Evolutionary conservation across 2,113 vertebrate genomes (phyloP).

Genomic region (Oenanthe oenanthe): DNA sequence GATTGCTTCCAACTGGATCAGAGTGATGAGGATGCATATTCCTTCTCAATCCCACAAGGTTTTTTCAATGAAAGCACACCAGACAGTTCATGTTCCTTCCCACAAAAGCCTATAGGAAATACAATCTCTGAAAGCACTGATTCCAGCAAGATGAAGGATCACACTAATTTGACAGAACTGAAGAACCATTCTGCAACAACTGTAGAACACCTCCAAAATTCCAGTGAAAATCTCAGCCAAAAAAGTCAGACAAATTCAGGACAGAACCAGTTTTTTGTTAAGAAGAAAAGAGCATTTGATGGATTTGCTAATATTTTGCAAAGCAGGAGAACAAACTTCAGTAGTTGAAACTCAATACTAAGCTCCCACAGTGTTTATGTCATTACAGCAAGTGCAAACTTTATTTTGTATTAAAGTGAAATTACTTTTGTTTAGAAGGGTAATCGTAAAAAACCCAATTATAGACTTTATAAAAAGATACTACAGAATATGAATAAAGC

Average conservation of each 20-base stretch:
- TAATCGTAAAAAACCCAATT: background rate
- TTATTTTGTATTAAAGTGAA: background rate
- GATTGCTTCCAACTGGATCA: background rate
- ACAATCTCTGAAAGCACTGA: background rate
- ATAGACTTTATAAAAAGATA: background rate
- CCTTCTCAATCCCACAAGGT: background rate
- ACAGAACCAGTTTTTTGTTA: conserved; percentile 33
- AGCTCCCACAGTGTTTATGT: background rate
- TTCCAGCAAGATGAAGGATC: background rate
- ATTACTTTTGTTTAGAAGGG: background rate
- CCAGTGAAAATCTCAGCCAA: background rate
- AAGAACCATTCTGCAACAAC: background rate
- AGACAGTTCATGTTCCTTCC: background rate
- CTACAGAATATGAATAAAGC: background rate
- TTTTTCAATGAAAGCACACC: background rate
- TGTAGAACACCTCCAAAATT: background rate
- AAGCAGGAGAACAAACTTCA: conserved; percentile 31
- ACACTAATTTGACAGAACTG: background rate
- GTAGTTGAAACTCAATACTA: background rate
- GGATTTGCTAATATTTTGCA: conserved; percentile 30
- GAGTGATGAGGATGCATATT: background rate
- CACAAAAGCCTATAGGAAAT: background rate
- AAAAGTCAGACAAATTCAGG: background rate
- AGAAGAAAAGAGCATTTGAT: conserved; percentile 64
- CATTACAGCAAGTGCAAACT: background rate